Percentiles rank a stretch among this genome's conserved stretches.
Conservation (phyloP, 2,113 vertebrate genomes). For the Pygoscelis antarcticus region DNA sequence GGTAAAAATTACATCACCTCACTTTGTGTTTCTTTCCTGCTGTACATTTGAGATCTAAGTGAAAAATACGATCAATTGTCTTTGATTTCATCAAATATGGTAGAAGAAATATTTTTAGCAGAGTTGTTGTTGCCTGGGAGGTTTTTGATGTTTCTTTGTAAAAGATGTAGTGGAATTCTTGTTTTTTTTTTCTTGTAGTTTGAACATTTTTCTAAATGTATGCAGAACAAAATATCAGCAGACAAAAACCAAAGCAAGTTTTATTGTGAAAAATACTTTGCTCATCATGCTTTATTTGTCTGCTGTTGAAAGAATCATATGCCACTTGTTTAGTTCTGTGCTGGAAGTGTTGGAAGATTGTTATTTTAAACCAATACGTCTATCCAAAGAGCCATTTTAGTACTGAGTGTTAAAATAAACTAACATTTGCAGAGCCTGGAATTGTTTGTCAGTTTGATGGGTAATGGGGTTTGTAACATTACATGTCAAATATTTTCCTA, state of each 20-base stretch:
- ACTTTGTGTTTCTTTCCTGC: background rate
- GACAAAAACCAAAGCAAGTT: background rate
- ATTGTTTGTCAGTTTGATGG: background rate
- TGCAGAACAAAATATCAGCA: background rate
- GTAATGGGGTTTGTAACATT: background rate
- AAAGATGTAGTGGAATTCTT: background rate
- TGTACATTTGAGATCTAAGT: background rate
- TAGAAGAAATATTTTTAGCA: background rate
- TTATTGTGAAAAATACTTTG: background rate
- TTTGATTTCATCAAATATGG: background rate
- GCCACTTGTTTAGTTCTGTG: background rate
- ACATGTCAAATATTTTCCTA: background rate
- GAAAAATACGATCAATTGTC: background rate
- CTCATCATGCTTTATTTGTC: background rate
- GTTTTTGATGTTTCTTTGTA: background rate
- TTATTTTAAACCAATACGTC: background rate
- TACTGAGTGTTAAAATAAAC: background rate
- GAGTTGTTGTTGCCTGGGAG: background rate
- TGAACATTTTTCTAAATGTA: background rate
- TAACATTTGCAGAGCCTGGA: background rate
- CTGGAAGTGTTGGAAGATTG: background rate
- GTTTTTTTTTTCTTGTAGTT: background rate
- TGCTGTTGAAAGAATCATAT: background rate
- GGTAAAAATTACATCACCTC: constrained; percentile 72
- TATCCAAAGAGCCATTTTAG: background rate